These are phyloP conservation scores for Eulithis testata DNA, from an alignment of 2,888 invertebrate species.

Conservation along the genomic window DNA sequence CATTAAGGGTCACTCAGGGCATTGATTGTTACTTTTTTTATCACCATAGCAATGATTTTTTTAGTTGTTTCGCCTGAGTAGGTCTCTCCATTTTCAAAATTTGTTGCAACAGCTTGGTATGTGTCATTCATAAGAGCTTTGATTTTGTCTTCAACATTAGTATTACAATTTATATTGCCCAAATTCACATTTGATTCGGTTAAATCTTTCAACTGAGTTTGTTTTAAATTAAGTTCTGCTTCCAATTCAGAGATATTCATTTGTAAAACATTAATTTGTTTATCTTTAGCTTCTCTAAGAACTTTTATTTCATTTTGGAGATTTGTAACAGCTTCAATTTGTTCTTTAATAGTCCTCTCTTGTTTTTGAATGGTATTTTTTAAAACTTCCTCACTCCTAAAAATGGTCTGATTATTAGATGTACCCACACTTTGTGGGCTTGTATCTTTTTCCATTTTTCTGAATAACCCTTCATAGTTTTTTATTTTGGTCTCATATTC, in stretches of 20 bases:
- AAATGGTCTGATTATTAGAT: slow-evolving; percentile 1
- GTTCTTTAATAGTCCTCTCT: slow-evolving; percentile 49
- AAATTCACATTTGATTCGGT: slow-evolving; percentile 33
- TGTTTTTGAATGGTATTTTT: slow-evolving; percentile 48
- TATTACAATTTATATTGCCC: slow-evolving; percentile 33
- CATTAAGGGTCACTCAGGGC: slow-evolving; percentile 51
- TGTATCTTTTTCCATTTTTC: slow-evolving; percentile 47
- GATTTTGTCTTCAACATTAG: slow-evolving; percentile 51
- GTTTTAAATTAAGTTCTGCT: slow-evolving; percentile 39
- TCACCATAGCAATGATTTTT: slow-evolving; percentile 61
- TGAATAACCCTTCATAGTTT: slow-evolving; percentile 65
- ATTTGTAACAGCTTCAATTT: slow-evolving; percentile 50
- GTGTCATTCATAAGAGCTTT: slow-evolving; percentile 76
- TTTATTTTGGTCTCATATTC: slow-evolving; percentile 78
- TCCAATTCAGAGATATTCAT: slow-evolving; percentile 51
- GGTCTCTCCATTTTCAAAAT: slow-evolving; percentile 58
- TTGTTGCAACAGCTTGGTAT: slow-evolving; percentile 64
- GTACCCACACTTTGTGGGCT: slow-evolving; percentile 29
- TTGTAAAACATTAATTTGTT: slow-evolving; percentile 42
- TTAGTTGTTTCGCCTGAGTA: slow-evolving; percentile 68
- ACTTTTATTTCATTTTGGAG: slow-evolving; percentile 52
- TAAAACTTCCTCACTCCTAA: slow-evolving; percentile 27
- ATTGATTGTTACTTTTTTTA: slow-evolving; percentile 69
- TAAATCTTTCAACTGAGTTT: slow-evolving; percentile 14
- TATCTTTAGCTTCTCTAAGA: slow-evolving; percentile 44